These are phyloP conservation scores for Pristionchus japonicus DNA, from an alignment of 2,888 invertebrate species.

Conservation along the genomic window DNA sequence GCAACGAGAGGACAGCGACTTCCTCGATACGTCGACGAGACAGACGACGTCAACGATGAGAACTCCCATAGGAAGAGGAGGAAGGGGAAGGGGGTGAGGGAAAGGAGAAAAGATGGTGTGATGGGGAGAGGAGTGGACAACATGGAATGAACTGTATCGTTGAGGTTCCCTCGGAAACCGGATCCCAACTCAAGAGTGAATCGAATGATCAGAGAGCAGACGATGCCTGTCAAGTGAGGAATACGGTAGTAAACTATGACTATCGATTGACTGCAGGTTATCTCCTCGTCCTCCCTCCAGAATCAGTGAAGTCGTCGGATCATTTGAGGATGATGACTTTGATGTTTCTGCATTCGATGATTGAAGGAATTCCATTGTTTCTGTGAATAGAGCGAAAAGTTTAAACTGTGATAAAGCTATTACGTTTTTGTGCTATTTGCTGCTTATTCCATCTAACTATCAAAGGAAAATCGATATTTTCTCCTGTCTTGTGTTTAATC, in stretches of 20 bases:
- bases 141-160: neutral
- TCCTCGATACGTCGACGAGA: neutral
- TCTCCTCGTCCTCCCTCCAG: slow-evolving; percentile 26
- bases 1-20: slow-evolving; percentile 19
- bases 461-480: too few relatives aligned
- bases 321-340: slow-evolving; percentile 41
- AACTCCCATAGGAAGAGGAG: slow-evolving; percentile 31
- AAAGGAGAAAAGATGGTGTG: neutral
- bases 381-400: neutral
- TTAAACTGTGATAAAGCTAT: neutral
- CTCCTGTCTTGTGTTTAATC: too few relatives aligned
- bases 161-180: neutral
- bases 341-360: slow-evolving; percentile 38
- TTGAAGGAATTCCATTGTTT: neutral
- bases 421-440: too few relatives aligned
- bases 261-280: neutral
- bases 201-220: slow-evolving; percentile 17
- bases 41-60: neutral
- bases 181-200: slow-evolving; percentile 12
- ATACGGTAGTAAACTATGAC: neutral
- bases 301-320: slow-evolving; percentile 16
- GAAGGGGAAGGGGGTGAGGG: neutral
- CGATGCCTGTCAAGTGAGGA: neutral
- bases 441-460: too few relatives aligned
- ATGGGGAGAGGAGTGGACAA: neutral